Base-by-base conservation (phyloP, 2,797 vertebrate genomes). In the Fratercula arctica region DNA sequence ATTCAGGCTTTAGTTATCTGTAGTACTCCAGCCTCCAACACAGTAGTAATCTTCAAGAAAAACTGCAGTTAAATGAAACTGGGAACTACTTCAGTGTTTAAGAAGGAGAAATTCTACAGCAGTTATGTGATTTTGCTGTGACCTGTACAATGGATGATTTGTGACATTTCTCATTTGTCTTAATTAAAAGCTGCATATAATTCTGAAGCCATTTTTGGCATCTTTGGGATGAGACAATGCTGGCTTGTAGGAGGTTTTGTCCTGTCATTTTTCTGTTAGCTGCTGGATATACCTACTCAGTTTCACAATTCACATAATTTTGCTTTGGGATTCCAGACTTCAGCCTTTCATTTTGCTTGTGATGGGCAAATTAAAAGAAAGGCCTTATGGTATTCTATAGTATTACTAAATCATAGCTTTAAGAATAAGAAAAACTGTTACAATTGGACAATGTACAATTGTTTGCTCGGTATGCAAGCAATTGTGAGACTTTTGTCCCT, bases 111-210 rank as follows among this genome's bases (percentile, higher is more conserved):
- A 81, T 84, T 93, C 37, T 80, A 33, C 46, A 63, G 66, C 21
- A 56, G 56, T 35, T 57, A n/a, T 1, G 4, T 46, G 23, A 16
- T 59, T 89, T 87, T 84, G 53, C 69, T 75, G 74, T 82, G 76
- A 87, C 29, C 61, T 50, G 33, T 45, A 89, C 43, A 66, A 74
- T 0, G 4, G 35, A 59, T 75, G 35, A 89, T 75, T 78, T 63
- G 33, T 80, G 75, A 72, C 57, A 68, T 92, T 93, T 87, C 78
- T 92, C 50, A 61, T 85, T 94, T 80, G 70, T 90, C 77, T 92
- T 75, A 83, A 93, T 94, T 94, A 90, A 89, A 94, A 85, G 19
- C 59, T 66, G 84, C 85, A 31, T 53, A 26, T 74, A 43, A 73
- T 95, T 93, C 66, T 11, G 60, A 85, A 87, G 50, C 35, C 3